These are phyloP conservation scores for Origma solitaria DNA, from an alignment of 2,113 vertebrate genomes.

Conservation along the genomic window DNA sequence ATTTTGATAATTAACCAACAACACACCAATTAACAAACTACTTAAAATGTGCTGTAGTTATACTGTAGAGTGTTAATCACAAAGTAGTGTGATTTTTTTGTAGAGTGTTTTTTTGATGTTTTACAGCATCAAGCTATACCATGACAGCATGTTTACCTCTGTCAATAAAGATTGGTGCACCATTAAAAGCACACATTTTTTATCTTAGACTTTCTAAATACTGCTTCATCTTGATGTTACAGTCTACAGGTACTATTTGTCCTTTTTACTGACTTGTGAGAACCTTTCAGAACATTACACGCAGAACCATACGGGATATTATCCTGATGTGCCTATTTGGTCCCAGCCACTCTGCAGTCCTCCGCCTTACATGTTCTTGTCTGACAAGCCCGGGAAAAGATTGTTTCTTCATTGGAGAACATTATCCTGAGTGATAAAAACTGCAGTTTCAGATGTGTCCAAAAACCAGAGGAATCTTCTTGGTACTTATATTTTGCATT, in stretches of 20 bases:
- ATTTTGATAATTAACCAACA: background rate
- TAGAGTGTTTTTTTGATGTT: background rate
- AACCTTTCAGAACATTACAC: background rate
- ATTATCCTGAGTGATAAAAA: background rate
- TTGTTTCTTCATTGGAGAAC: background rate
- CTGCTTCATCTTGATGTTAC: background rate
- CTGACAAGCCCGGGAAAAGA: background rate
- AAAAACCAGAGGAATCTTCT: conserved; percentile 14
- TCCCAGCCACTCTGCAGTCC: background rate
- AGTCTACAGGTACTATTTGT: background rate
- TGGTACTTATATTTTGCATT: conserved; percentile 29
- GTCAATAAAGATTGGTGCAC: background rate
- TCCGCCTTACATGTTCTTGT: background rate
- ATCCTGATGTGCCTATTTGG: background rate
- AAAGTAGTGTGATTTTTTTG: fast-evolving
- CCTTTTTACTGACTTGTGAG: background rate
- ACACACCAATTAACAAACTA: background rate
- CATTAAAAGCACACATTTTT: background rate
- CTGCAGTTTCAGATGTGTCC: background rate
- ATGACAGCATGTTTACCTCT: background rate
- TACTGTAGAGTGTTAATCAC: background rate
- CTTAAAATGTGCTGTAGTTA: background rate
- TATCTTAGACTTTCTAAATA: background rate
- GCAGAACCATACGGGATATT: background rate
- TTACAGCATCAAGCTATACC: background rate